Conservation (phyloP, 2,797 vertebrate genomes). For the Columba guinea region DNA sequence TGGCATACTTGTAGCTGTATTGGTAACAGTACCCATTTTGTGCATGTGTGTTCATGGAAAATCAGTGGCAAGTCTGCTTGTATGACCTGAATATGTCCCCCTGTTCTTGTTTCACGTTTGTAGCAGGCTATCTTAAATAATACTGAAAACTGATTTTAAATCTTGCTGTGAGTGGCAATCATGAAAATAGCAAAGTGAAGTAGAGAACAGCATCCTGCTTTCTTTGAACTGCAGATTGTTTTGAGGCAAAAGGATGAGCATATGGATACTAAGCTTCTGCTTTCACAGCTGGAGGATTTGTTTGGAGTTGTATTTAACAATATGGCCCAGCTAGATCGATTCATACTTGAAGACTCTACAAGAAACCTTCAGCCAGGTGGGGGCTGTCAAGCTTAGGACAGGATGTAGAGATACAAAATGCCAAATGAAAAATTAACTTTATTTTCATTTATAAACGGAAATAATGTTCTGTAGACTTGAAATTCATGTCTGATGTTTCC, state of each 20-base stretch:
- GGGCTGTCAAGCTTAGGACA: neutral
- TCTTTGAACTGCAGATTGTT: neutral
- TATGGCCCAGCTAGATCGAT: neutral
- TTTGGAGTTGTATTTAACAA: neutral
- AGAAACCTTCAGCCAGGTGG: neutral
- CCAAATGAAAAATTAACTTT: rapidly evolving
- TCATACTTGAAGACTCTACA: neutral
- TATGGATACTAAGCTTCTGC: neutral
- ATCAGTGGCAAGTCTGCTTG: neutral
- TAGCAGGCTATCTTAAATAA: neutral
- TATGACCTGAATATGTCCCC: neutral
- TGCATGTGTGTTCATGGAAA: neutral
- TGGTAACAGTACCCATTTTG: neutral
- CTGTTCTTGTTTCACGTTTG: neutral
- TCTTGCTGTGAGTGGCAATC: neutral
- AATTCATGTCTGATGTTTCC: neutral
- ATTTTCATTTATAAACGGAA: neutral
- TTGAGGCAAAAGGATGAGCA: rapidly evolving
- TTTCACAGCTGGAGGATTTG: neutral
- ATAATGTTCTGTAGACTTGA: neutral
- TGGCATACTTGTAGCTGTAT: neutral
- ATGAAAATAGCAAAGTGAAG: neutral
- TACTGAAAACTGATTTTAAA: neutral
- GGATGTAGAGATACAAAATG: neutral
- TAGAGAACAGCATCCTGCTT: neutral